phyloP scores from a whole-genome alignment of 1,140 invertebrate genomes.

The Bombus confusus region DNA sequence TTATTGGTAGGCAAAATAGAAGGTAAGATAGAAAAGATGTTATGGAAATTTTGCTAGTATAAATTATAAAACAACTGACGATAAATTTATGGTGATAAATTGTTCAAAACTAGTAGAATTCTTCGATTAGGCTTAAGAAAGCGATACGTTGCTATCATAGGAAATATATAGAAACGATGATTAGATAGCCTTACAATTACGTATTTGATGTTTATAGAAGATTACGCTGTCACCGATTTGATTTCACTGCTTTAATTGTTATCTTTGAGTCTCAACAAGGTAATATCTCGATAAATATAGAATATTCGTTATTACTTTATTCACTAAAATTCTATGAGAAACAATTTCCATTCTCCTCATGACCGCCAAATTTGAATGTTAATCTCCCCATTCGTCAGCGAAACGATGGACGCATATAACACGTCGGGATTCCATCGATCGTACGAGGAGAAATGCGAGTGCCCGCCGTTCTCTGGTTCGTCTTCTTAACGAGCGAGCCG shows the following conservation, averaged over 20 bases:
- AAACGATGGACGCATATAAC: slow-evolving; percentile 15
- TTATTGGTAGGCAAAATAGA: neutral
- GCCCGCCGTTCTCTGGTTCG: slow-evolving; percentile 30
- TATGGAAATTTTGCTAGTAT: too few relatives aligned
- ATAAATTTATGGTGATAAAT: too few relatives aligned
- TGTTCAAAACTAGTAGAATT: too few relatives aligned
- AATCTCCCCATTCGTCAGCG: slow-evolving; percentile 78
- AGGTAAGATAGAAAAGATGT: too few relatives aligned
- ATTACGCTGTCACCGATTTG: too few relatives aligned
- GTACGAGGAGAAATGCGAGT: slow-evolving; percentile 77
- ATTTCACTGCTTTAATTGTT: neutral
- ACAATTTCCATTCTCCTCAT: neutral
- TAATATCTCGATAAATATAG: neutral
- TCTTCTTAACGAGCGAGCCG: slow-evolving; percentile 78
- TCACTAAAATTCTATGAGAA: neutral
- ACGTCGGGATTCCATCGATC: slow-evolving; percentile 69
- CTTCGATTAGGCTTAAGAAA: too few relatives aligned
- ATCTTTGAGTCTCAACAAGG: neutral
- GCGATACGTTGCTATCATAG: too few relatives aligned
- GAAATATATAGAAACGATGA: too few relatives aligned
- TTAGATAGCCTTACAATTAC: too few relatives aligned
- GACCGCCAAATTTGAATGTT: slow-evolving; percentile 79
- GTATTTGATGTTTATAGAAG: too few relatives aligned
- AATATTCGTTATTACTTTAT: neutral
- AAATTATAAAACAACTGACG: too few relatives aligned